phyloP scores from a whole-genome alignment of 2,888 invertebrate species.

The Trachelus stipa region DNA sequence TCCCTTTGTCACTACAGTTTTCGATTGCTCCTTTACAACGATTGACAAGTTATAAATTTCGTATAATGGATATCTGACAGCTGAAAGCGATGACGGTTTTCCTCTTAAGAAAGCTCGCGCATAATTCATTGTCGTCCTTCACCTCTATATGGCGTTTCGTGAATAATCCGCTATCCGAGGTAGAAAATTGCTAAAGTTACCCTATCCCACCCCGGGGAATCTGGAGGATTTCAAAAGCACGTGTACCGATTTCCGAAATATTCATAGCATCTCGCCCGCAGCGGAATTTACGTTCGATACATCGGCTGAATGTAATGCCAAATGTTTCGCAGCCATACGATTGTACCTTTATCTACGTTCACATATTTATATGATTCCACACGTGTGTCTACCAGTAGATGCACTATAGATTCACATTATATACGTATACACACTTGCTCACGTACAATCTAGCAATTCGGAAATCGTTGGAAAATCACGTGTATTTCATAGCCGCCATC shows the following conservation, averaged over 20 bases:
- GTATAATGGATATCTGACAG: no score
- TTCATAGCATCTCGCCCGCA: conserved; percentile 38
- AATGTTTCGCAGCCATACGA: neutral
- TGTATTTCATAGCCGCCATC: no score
- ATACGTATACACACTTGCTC: neutral
- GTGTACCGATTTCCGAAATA: conserved; percentile 48
- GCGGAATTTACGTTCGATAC: conserved; percentile 42
- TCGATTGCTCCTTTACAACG: no score
- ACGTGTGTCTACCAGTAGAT: no score
- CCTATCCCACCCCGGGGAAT: neutral
- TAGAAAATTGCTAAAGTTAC: conserved; percentile 23
- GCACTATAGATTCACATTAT: neutral
- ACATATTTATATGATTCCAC: no score
- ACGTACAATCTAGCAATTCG: neutral
- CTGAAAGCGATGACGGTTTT: no score
- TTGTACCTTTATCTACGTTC: neutral
- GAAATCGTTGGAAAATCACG: neutral
- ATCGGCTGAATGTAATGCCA: conserved; percentile 34
- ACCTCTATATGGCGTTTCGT: conserved; percentile 24
- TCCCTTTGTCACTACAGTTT: no score
- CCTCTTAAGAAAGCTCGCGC: conserved; percentile 1
- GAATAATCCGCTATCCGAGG: conserved; percentile 38
- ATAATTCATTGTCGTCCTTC: neutral
- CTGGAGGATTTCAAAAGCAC: conserved; percentile 32
- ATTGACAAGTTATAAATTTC: no score